Base-by-base conservation (phyloP, 2,797 vertebrate species). In the Smutsia gigantea region DNA sequence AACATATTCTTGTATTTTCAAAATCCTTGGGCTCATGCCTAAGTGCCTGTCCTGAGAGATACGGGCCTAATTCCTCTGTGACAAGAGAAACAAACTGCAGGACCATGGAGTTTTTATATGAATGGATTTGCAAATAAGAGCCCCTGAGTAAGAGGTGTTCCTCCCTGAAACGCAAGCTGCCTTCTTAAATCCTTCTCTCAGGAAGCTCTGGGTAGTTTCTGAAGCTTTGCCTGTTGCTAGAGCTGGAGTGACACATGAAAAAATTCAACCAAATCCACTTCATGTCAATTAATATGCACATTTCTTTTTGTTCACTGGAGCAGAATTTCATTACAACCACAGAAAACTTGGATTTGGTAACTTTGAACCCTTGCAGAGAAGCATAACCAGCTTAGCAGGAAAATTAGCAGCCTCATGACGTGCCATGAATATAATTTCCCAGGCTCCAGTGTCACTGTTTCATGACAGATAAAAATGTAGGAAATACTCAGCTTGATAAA, bases 281-380 rank as follows among this genome's bases (percentile, higher is more conserved):
- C 75, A 59, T 59, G 91, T 93, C 90, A 71, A 95, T 84, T 81
- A 95, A 82, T 94, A 85, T 87, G 87, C 75, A 94, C 51, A 68
- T 81, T 89, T 91, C 69, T 88, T 87, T 90, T 90, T 94, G 95
- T 83, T 95, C 93, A 92, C 57, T 69, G 66, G 72, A 95, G 89
- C 95, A 92, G 93, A 97, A 93, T 92, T 95, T 94, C 91, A 94
- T 97, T 95, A 94, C 74, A 84, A 87, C 88, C 18, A 3, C 69
- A 86, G 86, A 95, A 95, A 95, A 93, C 89, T 96, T 93, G 87
- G 78, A 94, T 89, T 96, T 96, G 81, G 83, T 94, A 91, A 95
- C 93, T 95, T 95, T 95, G 94, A 97, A 89, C 83, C 61, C 84
- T 96, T 89, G 75, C 85, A 68, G 88, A 93, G 93, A 95, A 90